Percentiles rank a stretch among this genome's conserved stretches.
phyloP scores from a whole-genome alignment of 1,140 invertebrate species.

The Cyrtorhinus lividipennis region DNA sequence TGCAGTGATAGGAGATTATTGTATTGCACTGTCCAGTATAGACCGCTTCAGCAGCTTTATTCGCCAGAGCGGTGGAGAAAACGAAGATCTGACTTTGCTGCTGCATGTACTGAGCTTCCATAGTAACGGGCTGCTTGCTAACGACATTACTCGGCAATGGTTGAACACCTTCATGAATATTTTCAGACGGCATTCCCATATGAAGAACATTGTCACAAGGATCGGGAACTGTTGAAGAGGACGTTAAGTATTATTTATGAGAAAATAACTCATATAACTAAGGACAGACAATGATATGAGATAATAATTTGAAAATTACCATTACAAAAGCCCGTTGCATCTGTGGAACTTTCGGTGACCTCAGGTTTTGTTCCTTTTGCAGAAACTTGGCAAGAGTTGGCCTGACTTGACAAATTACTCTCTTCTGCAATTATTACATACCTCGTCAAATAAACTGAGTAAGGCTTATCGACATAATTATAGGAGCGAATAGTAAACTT shows the following conservation, averaged over 20 bases:
- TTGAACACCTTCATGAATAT: constrained; percentile 31
- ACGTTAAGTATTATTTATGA: too few relatives aligned
- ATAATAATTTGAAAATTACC: neutral
- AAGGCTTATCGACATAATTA: too few relatives aligned
- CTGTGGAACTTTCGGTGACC: neutral
- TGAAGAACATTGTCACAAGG: constrained; percentile 20
- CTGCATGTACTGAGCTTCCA: constrained; percentile 75
- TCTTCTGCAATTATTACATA: constrained; percentile 1
- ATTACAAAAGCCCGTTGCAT: neutral
- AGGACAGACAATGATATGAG: neutral
- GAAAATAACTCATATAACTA: neutral
- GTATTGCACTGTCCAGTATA: constrained; percentile 73
- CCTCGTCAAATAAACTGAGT: too few relatives aligned
- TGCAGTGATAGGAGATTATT: constrained; percentile 89
- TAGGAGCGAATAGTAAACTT: too few relatives aligned
- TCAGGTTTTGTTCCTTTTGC: neutral
- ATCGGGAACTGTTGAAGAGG: constrained; percentile 17
- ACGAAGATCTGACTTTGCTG: constrained; percentile 97
- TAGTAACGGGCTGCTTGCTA: constrained; percentile 61
- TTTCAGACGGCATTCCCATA: constrained; percentile 15
- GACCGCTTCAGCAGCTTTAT: constrained; percentile 86
- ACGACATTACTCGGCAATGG: constrained; percentile 61
- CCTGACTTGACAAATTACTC: neutral
- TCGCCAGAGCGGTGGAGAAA: constrained; percentile 85
- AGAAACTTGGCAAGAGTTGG: neutral